Evolutionary conservation across 2,797 vertebrate genomes (phyloP).

Genomic region (Halcyon smyrnensis): DNA sequence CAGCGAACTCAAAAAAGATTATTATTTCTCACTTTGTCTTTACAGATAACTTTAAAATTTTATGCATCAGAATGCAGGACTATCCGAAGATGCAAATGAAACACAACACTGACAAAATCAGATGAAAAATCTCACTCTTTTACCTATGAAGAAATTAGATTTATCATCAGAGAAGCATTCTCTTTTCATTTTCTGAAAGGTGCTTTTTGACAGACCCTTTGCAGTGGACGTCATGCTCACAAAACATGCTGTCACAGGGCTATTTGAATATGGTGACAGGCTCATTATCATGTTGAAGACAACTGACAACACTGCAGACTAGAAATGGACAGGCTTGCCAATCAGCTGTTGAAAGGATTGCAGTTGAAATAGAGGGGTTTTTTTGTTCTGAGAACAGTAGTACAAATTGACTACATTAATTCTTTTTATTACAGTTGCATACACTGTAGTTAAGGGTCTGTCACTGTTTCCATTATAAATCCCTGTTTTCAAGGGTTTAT

Average conservation of each 20-base stretch:
- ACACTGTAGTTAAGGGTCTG: slow-evolving; percentile 78
- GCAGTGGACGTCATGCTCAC: slow-evolving; percentile 84
- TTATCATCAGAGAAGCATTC: slow-evolving; percentile 81
- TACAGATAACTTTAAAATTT: slow-evolving; percentile 71
- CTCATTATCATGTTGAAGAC: slow-evolving; percentile 88
- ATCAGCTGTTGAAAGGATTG: slow-evolving; percentile 83
- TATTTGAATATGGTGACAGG: slow-evolving; percentile 90
- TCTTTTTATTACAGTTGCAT: slow-evolving; percentile 80
- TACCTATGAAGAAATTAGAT: slow-evolving; percentile 81
- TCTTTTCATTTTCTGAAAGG: slow-evolving; percentile 85
- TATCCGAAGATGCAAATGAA: slow-evolving; percentile 73
- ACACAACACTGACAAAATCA: slow-evolving; percentile 79
- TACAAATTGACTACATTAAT: slow-evolving; percentile 87
- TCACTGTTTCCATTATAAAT: slow-evolving; percentile 79
- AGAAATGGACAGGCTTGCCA: slow-evolving; percentile 85
- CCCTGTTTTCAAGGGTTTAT: slow-evolving; percentile 76
- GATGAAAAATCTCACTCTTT: slow-evolving; percentile 79
- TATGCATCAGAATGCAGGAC: slow-evolving; percentile 43
- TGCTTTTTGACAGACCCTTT: slow-evolving; percentile 86
- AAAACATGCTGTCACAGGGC: slow-evolving; percentile 84
- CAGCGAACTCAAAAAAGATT: slow-evolving; percentile 25
- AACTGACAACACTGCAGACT: slow-evolving; percentile 83
- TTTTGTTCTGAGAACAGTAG: slow-evolving; percentile 84
- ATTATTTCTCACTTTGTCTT: slow-evolving; percentile 35
- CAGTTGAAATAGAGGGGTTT: slow-evolving; percentile 78